Percentiles rank a stretch among this genome's conserved stretches.
Conservation (phyloP, 2,113 vertebrate species). For the Chaetops frenatus region DNA sequence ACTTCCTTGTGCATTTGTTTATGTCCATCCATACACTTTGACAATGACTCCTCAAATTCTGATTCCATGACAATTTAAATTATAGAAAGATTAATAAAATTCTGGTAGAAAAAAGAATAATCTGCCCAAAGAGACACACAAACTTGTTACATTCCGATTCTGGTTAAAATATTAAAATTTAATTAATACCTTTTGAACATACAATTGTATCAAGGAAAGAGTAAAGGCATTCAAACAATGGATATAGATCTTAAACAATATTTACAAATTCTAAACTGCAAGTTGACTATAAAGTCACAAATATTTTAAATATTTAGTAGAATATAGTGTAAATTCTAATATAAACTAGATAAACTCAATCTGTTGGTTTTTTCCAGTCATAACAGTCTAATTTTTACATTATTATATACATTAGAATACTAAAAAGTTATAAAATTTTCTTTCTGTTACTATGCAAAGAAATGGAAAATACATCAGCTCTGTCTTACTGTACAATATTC, state of each 20-base stretch:
- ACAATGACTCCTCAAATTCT: neutral
- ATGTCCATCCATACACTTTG: neutral
- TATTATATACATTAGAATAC: constrained; percentile 63
- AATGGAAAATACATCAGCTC: constrained; percentile 70
- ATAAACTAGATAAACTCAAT: constrained; percentile 60
- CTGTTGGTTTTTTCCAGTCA: neutral
- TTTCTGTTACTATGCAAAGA: constrained; percentile 51
- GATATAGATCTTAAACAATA: constrained; percentile 25
- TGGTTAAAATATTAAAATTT: constrained; percentile 67
- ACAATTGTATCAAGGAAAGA: constrained; percentile 50
- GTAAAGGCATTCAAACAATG: constrained; percentile 54
- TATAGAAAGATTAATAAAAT: neutral
- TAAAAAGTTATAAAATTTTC: constrained; percentile 72
- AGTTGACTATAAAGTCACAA: constrained; percentile 55
- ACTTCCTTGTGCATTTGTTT: neutral
- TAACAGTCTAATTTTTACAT: constrained; percentile 59
- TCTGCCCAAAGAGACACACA: neutral
- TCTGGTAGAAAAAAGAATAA: neutral
- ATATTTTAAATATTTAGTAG: constrained; percentile 53
- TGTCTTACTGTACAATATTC: constrained; percentile 68
- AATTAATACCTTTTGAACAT: constrained; percentile 62
- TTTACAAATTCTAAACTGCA: constrained; percentile 53
- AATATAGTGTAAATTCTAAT: constrained; percentile 64
- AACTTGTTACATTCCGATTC: neutral
- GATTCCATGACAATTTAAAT: neutral